These are phyloP conservation scores for Cololabis saira DNA, from an alignment of 2,113 vertebrate genomes.

Conservation along the genomic window DNA sequence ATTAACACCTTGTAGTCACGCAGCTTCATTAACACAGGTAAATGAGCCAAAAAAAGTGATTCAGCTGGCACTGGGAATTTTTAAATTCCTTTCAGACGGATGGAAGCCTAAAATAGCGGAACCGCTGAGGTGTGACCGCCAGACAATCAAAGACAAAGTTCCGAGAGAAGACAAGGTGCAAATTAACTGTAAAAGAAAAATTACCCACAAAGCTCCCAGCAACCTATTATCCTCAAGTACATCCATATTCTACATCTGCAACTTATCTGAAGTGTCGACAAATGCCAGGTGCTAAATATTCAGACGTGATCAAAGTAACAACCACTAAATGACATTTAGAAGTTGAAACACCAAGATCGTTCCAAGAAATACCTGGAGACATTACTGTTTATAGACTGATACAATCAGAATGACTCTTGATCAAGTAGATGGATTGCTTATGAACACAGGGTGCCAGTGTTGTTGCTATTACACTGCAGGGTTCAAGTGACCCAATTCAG, in stretches of 20 bases:
- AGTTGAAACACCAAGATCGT: neutral
- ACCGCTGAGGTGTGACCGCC: neutral
- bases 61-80: constrained; percentile 1
- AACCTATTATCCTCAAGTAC: neutral
- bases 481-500: too few relatives aligned
- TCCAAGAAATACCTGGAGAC: neutral
- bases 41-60: neutral
- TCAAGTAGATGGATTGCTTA: neutral
- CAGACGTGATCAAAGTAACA: neutral
- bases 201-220: neutral
- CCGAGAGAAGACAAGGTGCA: neutral
- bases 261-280: neutral
- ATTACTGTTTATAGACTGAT: neutral
- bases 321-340: neutral
- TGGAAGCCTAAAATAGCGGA: neutral
- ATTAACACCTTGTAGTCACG: neutral
- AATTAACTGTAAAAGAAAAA: constrained; percentile 1
- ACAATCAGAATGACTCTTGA: neutral
- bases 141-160: neutral
- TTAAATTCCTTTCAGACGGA: neutral
- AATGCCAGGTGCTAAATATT: neutral
- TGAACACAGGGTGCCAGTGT: too few relatives aligned
- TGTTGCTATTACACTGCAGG: too few relatives aligned
- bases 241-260: neutral
- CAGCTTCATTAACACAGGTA: neutral